Base-by-base conservation (phyloP, 2,888 invertebrate genomes). In the Tinea semifulvella region DNA sequence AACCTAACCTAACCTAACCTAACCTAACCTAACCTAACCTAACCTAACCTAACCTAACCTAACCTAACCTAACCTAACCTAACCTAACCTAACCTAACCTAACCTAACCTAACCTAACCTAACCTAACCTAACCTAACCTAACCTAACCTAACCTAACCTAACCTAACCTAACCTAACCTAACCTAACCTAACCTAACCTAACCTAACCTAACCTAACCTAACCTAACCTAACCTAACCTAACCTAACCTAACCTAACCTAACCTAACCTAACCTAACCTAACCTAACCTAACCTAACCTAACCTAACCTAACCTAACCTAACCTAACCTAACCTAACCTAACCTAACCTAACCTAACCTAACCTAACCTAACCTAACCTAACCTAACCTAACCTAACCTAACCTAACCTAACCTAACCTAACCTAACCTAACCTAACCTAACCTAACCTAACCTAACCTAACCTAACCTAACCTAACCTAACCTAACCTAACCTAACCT, bases 101-200 rank as follows among this genome's bases (percentile, higher is more conserved):
- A 49, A 49, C 49, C 49, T 48, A 49, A 49, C 49, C 49, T 48
- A 49, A 49, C 49, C 49, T 47, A 49, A 49, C 49, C 49, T 47
- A 49, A 49, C 49, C 49, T 47, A 49, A 49, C 49, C 49, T 48
- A 49, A 49, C 49, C 48, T 47, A 48, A 44, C 46, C 46, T 43
- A 46, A 46, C 46, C 38, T 10, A 42, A 39, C 39, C 39, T 14
- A 39, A 22, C 22, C 22, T 22, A 22, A 44, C 47, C 44, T 38
- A 44, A 46, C 46, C 46, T 42, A 46, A 46, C 47, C 47, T 44
- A 47, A 47, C 47, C 47, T 44, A 47, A 47, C 47, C 47, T 44
- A 44, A 47, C 47, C 44, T 38, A 46, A 43, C 43, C 46, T 40
- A 45, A 45, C 45, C 45, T 40, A 45, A 46, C 46, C 42, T 42